Evolutionary conservation across 1,140 invertebrate species (phyloP).

Genomic region (Cardiocondyla obscurior): DNA sequence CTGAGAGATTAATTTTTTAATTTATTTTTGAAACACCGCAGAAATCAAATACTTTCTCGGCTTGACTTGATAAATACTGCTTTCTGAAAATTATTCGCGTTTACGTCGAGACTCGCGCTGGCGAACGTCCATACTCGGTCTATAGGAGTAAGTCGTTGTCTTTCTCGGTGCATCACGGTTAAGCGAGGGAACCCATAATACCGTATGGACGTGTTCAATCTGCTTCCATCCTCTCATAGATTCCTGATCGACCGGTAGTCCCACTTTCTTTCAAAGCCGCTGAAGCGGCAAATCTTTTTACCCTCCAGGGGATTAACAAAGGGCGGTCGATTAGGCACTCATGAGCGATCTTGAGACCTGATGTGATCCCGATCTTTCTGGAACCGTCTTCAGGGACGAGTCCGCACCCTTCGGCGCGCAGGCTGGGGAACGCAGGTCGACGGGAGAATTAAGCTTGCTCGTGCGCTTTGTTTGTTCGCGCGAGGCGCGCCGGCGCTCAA

Average conservation of each 20-base stretch:
- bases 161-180: neutral
- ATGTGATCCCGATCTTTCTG: slow-evolving; percentile 65
- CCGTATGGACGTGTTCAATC: neutral
- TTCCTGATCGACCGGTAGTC: slow-evolving; percentile 75
- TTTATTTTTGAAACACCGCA: neutral
- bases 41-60: neutral
- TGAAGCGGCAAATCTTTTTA: slow-evolving; percentile 81
- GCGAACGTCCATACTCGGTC: neutral
- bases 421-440: neutral
- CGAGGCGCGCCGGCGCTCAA: neutral
- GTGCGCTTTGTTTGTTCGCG: neutral
- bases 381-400: slow-evolving; percentile 62
- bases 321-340: slow-evolving; percentile 80
- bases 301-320: slow-evolving; percentile 81
- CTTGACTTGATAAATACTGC: neutral
- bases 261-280: slow-evolving; percentile 82
- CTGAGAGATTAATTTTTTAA: too few relatives aligned
- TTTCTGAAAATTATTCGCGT: neutral
- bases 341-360: slow-evolving; percentile 67
- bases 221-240: slow-evolving; percentile 61
- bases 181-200: neutral
- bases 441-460: slow-evolving; percentile 20
- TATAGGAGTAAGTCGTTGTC: neutral
- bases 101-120: neutral
- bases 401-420: slow-evolving; percentile 20